Conservation (phyloP, 2,797 vertebrate genomes). For the Thunnus albacares region DNA sequence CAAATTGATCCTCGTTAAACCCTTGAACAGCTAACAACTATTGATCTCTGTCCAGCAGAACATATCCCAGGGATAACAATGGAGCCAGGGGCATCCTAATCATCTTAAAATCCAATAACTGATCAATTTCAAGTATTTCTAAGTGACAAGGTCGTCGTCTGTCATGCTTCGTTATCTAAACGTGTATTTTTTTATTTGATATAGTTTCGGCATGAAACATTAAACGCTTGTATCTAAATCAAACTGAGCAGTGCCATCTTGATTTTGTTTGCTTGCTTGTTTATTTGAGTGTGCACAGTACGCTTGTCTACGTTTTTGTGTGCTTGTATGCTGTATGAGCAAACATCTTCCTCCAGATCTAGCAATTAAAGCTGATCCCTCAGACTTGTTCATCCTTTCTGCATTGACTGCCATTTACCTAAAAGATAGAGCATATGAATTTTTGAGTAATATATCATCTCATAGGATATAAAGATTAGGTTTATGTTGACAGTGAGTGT, state of each 20-base stretch:
- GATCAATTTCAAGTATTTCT: slow-evolving; percentile 39
- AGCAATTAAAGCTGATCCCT: background rate
- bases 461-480: background rate
- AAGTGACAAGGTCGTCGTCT: slow-evolving; percentile 37
- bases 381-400: background rate
- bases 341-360: slow-evolving; percentile 27
- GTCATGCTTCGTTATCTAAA: slow-evolving; percentile 27
- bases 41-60: slow-evolving; percentile 35
- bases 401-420: background rate
- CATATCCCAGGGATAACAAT: slow-evolving; percentile 6
- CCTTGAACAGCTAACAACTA: slow-evolving; percentile 27
- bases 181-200: background rate
- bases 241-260: slow-evolving; percentile 2
- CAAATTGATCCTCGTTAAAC: slow-evolving; percentile 51
- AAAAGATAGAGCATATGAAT: background rate
- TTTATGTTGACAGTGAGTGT: background rate
- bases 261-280: slow-evolving; percentile 10
- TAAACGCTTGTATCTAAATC: background rate
- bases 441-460: background rate
- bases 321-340: background rate
- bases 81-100: slow-evolving; percentile 33
- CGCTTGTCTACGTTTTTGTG: background rate
- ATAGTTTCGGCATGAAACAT: slow-evolving; percentile 6
- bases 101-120: slow-evolving; percentile 42
- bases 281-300: background rate